Base-by-base conservation (phyloP, 2,797 vertebrate species). In the Acanthurus tractus region DNA sequence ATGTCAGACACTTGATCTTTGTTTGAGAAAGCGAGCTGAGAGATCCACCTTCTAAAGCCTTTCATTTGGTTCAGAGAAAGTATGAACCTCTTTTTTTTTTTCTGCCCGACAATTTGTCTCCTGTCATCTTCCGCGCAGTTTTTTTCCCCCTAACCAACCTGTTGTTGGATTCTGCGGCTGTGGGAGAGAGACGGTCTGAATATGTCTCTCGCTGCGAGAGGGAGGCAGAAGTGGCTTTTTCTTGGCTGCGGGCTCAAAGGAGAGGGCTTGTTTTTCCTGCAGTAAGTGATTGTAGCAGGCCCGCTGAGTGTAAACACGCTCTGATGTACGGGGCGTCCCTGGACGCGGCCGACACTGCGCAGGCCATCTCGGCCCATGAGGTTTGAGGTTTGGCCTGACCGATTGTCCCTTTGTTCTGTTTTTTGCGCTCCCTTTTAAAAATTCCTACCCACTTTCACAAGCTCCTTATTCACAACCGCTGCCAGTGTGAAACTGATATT, bases 221-320 rank as follows among this genome's bases (percentile, higher is more conserved):
- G 86, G 79, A 85, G 49, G 86, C 83, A 86, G 63, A 87, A 88
- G 85, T 84, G 78, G 84, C 86, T 94, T 95, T 93, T 93, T 87
- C 85, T 95, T 95, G 93, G 93, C 93, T 4, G 29, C 12, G 18
- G 79, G 53, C 89, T 94, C 92, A 95, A 95, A 95, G 90, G 69
- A 65, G 62, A 83, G 50, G 74, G 76, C 83, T 93, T 94, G 91
- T 94, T 94, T 93, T 92, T 85, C 69, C 89, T 89, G 73, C 90
- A 93, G 90, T 92, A 93, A 92, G 93, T 90, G 92, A 92, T 92
- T 89, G 92, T 91, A 92, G 93, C 84, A 77, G 85, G 89, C 88
- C 89, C 79, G 66, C 44, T 2, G 87, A 90, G 86, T 88, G 91
- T 92, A 93, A 94, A 94, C 92, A 93, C 3, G 55, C 90, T 93